Evolutionary conservation across 2,113 vertebrate species (phyloP).

Genomic region (Falco punctatus): DNA sequence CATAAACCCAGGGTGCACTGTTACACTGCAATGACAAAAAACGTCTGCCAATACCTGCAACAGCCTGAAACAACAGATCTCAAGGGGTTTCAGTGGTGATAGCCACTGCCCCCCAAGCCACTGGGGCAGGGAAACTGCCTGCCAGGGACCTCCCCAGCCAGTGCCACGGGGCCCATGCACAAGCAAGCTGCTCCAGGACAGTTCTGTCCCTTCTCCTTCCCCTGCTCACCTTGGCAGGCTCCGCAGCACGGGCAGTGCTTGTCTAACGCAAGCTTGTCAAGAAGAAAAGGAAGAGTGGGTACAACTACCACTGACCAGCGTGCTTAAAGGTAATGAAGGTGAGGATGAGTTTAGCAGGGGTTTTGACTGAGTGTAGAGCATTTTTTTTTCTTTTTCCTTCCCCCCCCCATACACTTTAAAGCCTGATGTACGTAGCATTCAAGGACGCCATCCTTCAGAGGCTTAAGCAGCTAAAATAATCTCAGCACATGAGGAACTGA

Average conservation of each 20-base stretch:
- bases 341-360: not conserved
- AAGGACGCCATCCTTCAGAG: not conserved
- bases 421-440: not conserved
- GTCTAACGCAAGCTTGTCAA: not conserved
- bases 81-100: not conserved
- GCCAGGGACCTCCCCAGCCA: not conserved
- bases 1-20: not conserved
- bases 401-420: not conserved
- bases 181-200: not conserved
- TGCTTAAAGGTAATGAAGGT: not conserved
- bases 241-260: not conserved
- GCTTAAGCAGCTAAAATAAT: not conserved
- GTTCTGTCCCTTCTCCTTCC: not conserved
- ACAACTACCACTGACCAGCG: not conserved
- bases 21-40: not conserved
- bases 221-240: not conserved
- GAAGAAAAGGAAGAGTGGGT: not conserved
- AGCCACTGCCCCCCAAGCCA: not conserved
- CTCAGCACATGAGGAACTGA: not conserved
- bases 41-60: not conserved
- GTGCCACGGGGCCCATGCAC: fast-evolving
- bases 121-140: not conserved
- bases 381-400: not conserved
- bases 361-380: not conserved
- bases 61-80: not conserved